Base-by-base conservation (phyloP, 1,140 invertebrate genomes). In the Mycetomoellerius zeteki region DNA sequence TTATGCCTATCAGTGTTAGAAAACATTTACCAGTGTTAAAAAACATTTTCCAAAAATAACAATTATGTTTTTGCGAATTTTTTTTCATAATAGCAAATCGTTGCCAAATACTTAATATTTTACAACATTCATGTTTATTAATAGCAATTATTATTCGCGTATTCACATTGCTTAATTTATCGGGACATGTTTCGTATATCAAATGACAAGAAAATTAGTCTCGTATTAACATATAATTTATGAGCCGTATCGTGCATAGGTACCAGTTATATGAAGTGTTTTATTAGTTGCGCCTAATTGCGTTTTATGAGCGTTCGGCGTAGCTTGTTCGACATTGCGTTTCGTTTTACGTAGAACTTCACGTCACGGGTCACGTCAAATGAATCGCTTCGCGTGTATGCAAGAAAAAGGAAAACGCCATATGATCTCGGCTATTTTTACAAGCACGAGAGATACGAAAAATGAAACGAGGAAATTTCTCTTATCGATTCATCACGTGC, bases 221-320 rank as follows among this genome's bases (percentile, higher is more conserved):
- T 65, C 60, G 47, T 60, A 10, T 78, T 78, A 78, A 50, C 12
- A 65, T 12, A 78, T 65, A 64, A 43, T 77, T 78, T 27, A 65
- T 43, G 30, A 50, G n/a, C 7, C 3, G 19, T 78, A 24, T 47
- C 43, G 4, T n/a, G 12, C 24, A 62, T 64, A 30, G 24, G 2
- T 3, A 56, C 2, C 16, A 43, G 56, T 30, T 19, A 77, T n/a
- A 16, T 30, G 33, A 37, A 14, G 3, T 58, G 37, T 2, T 65
- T 78, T 47, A 64, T 77, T 78, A 78, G 60, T 78, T 43, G 27
- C 43, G 37, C 2, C 43, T 65, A 80, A 52, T 80, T 52, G 47
- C 14, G 43, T 65, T 78, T 78, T 65, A 78, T 6, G 24, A 65
- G 43, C 43, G 62, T 80, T 80, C 47, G 43, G 19, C 37, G 16